phyloP scores from a whole-genome alignment of 2,797 vertebrate species.

The Brotula barbata region DNA sequence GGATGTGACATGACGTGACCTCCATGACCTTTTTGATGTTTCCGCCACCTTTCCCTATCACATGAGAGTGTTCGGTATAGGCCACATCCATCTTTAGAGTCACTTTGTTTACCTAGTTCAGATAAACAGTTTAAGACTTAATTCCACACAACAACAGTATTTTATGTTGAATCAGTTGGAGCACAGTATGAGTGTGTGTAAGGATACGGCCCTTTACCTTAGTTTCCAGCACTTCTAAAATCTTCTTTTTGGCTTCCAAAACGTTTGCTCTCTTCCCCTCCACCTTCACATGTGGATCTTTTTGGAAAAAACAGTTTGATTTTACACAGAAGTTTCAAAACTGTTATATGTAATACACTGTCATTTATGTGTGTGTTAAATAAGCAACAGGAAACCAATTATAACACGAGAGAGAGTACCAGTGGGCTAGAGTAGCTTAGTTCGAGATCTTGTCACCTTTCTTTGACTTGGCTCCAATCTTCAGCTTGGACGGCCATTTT shows the following conservation, averaged over 20 bases:
- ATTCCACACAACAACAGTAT: too few relatives aligned
- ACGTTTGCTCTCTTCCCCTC: conserved; percentile 78
- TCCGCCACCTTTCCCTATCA: conserved; percentile 84
- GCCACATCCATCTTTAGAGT: conserved; percentile 85
- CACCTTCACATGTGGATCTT: conserved; percentile 85
- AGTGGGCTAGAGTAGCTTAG: neutral
- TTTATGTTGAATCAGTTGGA: too few relatives aligned
- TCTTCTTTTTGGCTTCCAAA: conserved; percentile 79
- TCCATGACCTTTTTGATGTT: conserved; percentile 88
- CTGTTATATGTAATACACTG: neutral
- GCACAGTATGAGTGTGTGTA: too few relatives aligned
- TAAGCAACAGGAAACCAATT: neutral
- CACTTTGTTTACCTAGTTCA: conserved; percentile 81
- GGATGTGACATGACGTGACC: conserved; percentile 83
- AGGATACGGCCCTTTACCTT: conserved; percentile 64
- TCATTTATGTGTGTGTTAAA: neutral
- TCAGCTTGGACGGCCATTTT: conserved; percentile 86
- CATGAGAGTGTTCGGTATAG: conserved; percentile 84
- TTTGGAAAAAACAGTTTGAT: conserved; percentile 3
- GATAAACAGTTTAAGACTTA: conserved; percentile 6
- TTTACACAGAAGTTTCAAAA: neutral
- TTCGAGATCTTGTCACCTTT: conserved; percentile 73
- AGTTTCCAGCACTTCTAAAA: conserved; percentile 81
- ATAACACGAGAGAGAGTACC: neutral
- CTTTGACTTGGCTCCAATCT: conserved; percentile 85